phyloP scores from a whole-genome alignment of 1,140 invertebrate genomes.

The Uloborus diversus region DNA sequence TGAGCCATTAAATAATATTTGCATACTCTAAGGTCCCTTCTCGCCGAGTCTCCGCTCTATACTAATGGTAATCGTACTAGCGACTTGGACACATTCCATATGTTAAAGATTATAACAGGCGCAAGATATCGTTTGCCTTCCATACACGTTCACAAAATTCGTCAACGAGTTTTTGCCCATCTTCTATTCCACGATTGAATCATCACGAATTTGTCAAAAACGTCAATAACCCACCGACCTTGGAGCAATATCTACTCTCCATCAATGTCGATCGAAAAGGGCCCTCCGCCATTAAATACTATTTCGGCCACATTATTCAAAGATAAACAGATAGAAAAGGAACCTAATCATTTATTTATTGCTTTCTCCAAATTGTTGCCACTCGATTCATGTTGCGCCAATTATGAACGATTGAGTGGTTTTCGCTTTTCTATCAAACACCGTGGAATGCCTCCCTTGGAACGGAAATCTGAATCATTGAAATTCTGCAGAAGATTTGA shows the following conservation, averaged over 20 bases:
- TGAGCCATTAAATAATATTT: too few species aligned
- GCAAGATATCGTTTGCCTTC: too few species aligned
- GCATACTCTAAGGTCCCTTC: too few species aligned
- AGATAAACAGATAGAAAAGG: conserved; percentile 6
- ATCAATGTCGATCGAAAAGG: too few species aligned
- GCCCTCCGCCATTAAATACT: conserved; percentile 18
- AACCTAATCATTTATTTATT: conserved; percentile 47
- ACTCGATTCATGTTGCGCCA: conserved; percentile 36
- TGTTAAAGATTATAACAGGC: too few species aligned
- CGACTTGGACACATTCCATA: too few species aligned
- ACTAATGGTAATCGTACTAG: too few species aligned
- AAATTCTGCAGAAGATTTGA: conserved; percentile 22
- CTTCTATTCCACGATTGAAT: not conserved
- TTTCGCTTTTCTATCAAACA: not conserved
- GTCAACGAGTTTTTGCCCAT: too few species aligned
- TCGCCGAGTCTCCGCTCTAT: too few species aligned
- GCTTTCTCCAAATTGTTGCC: conserved; percentile 18
- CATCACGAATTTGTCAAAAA: not conserved
- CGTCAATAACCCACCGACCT: conserved; percentile 14
- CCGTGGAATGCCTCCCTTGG: conserved; percentile 6
- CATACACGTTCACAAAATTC: too few species aligned
- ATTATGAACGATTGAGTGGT: conserved; percentile 47
- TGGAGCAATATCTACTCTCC: not conserved
- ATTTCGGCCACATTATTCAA: conserved; percentile 21
- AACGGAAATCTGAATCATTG: conserved; percentile 44